Conservation (phyloP, 2,113 vertebrate species). For the Aegithalos caudatus region DNA sequence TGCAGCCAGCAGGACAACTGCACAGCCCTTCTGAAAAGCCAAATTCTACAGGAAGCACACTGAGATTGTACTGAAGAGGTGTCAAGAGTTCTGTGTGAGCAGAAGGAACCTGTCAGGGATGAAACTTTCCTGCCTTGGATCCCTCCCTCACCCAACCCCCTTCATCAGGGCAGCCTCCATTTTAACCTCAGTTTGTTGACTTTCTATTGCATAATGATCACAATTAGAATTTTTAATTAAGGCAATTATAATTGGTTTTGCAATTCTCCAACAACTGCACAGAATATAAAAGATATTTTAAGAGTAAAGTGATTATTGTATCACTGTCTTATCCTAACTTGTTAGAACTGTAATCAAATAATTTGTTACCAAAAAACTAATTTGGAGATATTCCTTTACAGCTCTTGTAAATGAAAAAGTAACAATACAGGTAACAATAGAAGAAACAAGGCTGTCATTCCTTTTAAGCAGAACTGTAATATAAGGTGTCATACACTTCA, state of each 20-base stretch:
- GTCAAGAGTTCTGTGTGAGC: background rate
- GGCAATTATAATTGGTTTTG: background rate
- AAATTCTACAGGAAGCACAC: background rate
- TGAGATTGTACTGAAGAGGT: background rate
- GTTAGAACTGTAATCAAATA: background rate
- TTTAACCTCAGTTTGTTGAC: background rate
- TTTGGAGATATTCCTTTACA: background rate
- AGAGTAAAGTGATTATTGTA: background rate
- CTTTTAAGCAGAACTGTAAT: background rate
- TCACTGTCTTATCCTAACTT: background rate
- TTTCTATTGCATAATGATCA: background rate
- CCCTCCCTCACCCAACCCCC: background rate
- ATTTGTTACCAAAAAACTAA: background rate
- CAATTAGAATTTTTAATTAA: background rate
- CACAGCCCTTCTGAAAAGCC: background rate
- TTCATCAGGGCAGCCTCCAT: background rate
- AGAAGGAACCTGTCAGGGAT: background rate
- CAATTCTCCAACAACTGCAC: background rate
- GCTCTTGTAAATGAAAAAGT: background rate
- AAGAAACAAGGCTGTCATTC: background rate
- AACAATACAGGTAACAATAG: background rate
- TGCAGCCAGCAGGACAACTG: background rate
- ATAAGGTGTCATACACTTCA: background rate
- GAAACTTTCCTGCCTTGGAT: background rate
- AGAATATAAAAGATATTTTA: background rate